These are phyloP conservation scores for Zele albiditarsus DNA, from an alignment of 2,888 invertebrate species.

Conservation along the genomic window DNA sequence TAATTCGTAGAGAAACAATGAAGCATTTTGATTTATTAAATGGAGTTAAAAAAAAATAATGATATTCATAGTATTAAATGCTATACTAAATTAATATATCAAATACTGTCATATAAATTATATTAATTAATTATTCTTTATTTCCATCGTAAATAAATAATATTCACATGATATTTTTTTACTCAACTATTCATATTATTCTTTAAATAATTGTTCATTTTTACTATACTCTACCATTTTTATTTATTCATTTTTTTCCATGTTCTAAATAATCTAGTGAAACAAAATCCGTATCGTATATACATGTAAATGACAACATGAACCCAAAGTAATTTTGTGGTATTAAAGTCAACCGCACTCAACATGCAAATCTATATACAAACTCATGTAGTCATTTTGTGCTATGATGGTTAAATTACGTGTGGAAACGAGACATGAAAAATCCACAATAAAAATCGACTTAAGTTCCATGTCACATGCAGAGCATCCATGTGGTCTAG, in stretches of 20 bases:
- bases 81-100: no score
- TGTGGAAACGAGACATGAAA: conserved; percentile 28
- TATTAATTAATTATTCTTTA: no score
- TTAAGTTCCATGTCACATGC: conserved; percentile 40
- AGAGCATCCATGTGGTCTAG: neutral
- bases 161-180: no score
- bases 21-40: no score
- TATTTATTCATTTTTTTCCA: neutral
- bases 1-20: no score
- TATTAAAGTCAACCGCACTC: conserved; percentile 44
- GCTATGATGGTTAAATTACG: conserved; percentile 18
- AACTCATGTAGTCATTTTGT: conserved; percentile 14
- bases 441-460: conserved; percentile 48
- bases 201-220: neutral
- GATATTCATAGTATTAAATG: no score
- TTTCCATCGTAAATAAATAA: no score
- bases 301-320: neutral
- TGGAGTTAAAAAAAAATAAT: no score
- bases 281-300: neutral
- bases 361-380: conserved; percentile 2
- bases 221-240: neutral
- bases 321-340: conserved; percentile 45
- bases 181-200: neutral
- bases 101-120: no score
- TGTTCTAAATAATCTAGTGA: neutral